Evolutionary conservation across 2,888 invertebrate genomes (phyloP).

Genomic region (Acleris literana): DNA sequence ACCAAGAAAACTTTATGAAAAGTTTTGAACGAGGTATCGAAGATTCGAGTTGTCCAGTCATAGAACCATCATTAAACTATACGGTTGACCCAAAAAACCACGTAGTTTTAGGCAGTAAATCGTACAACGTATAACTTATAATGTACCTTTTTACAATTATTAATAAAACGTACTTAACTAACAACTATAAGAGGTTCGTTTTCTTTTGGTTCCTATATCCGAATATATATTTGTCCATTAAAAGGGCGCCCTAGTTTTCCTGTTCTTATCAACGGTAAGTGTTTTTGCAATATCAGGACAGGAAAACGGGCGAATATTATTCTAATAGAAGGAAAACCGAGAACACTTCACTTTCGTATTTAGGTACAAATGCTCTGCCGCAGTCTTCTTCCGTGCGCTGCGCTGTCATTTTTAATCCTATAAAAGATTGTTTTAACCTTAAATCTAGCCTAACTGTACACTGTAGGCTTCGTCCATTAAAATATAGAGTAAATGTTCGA

Average conservation of each 20-base stretch:
- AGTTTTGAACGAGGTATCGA: conserved; percentile 18
- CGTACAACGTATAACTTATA: conserved; percentile 42
- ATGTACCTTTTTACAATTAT: background rate
- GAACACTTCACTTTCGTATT: too few species aligned
- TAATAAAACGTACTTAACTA: background rate
- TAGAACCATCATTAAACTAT: conserved; percentile 54
- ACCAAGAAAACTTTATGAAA: conserved; percentile 38
- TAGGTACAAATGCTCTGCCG: too few species aligned
- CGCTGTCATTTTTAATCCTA: too few species aligned
- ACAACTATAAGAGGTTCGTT: background rate
- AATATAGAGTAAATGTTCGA: too few species aligned
- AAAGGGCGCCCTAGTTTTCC: background rate
- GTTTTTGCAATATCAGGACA: background rate
- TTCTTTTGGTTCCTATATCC: background rate
- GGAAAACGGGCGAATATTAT: background rate
- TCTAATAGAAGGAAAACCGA: background rate
- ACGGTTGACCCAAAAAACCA: conserved; percentile 52
- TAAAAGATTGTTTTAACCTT: too few species aligned
- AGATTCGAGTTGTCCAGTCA: conserved; percentile 42
- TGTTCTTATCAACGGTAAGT: background rate
- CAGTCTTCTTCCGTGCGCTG: too few species aligned
- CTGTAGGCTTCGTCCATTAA: too few species aligned
- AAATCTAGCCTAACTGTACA: too few species aligned
- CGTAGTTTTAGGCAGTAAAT: conserved; percentile 44
- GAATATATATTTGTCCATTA: background rate